Evolutionary conservation across 2,888 invertebrate genomes (phyloP).

Genomic region (Pteria penguin): DNA sequence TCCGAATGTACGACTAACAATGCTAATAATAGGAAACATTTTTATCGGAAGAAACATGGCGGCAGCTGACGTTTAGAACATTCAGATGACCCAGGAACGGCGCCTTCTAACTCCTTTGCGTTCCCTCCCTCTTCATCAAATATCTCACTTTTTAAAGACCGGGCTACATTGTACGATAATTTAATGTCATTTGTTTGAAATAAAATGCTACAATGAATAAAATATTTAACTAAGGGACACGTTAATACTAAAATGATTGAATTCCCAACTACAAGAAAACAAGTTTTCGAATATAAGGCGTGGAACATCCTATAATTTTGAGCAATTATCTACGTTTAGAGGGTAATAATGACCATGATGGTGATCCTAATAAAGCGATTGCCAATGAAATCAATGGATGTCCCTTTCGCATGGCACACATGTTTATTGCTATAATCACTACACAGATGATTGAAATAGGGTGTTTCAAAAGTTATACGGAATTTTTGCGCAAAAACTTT

Average conservation of each 20-base stretch:
- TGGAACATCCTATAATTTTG: slow-evolving; percentile 42
- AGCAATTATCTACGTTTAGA: slow-evolving; percentile 38
- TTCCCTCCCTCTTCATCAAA: slow-evolving; percentile 34
- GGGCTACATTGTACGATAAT: slow-evolving; percentile 41
- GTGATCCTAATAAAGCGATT: slow-evolving; percentile 34
- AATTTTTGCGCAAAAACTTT: too few species aligned
- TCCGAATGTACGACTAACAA: neutral
- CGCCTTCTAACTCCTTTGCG: slow-evolving; percentile 18
- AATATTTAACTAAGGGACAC: slow-evolving; percentile 46
- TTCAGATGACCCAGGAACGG: slow-evolving; percentile 12
- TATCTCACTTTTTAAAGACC: slow-evolving; percentile 22
- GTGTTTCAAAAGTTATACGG: too few species aligned
- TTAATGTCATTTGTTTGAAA: slow-evolving; percentile 52
- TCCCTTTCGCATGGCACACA: neutral
- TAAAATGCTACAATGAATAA: slow-evolving; percentile 46
- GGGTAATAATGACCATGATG: slow-evolving; percentile 38
- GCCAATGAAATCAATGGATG: slow-evolving; percentile 1
- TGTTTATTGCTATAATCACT: too few species aligned
- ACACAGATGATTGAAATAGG: too few species aligned
- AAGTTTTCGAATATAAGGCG: slow-evolving; percentile 36
- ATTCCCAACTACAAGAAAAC: slow-evolving; percentile 41
- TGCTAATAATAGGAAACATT: neutral
- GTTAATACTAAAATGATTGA: slow-evolving; percentile 47
- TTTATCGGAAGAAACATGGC: neutral
- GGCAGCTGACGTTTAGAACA: neutral